Percentiles rank a stretch among this genome's conserved stretches.
phyloP scores from a whole-genome alignment of 2,888 invertebrate species.

The Iselma pallidipennis region DNA sequence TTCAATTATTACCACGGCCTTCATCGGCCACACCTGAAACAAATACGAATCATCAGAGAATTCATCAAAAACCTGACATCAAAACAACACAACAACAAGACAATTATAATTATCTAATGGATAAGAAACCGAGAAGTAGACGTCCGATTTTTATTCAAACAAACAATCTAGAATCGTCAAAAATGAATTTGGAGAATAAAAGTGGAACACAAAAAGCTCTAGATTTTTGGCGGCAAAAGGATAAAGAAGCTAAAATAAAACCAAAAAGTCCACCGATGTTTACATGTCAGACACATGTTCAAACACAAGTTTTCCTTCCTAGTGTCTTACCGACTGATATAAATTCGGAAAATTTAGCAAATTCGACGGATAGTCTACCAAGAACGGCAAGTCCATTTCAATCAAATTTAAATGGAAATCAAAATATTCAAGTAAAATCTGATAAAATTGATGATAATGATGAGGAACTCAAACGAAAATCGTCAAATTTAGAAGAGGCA shows the following conservation, averaged over 20 bases:
- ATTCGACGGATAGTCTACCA: conserved; percentile 11
- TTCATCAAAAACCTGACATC: conserved; percentile 31
- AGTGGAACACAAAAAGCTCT: conserved; percentile 59
- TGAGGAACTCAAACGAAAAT: conserved; percentile 60
- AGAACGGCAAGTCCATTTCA: not conserved
- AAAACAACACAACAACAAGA: conserved; percentile 39
- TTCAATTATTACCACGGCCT: conserved; percentile 47
- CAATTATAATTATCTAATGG: conserved; percentile 68
- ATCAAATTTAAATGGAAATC: not conserved
- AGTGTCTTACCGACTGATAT: conserved; percentile 39
- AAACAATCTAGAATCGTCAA: conserved; percentile 55
- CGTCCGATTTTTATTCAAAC: conserved; percentile 71
- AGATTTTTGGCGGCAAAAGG: conserved; percentile 69
- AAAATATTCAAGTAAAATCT: conserved; percentile 1
- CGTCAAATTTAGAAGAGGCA: conserved; percentile 84
- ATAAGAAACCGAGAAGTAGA: conserved; percentile 72
- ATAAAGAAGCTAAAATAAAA: conserved; percentile 55
- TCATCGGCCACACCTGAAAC: conserved; percentile 53
- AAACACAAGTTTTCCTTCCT: conserved; percentile 51
- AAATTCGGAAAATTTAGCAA: conserved; percentile 15
- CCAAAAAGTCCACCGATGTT: conserved; percentile 50
- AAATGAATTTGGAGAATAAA: conserved; percentile 28
- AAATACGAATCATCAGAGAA: conserved; percentile 22
- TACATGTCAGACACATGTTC: conserved; percentile 49
- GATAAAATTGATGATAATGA: conserved; percentile 12